Evolutionary conservation across 2,888 invertebrate species (phyloP), one percentile per base, ranked within the genome.

Genomic region (Xanthorhoe designata): DNA sequence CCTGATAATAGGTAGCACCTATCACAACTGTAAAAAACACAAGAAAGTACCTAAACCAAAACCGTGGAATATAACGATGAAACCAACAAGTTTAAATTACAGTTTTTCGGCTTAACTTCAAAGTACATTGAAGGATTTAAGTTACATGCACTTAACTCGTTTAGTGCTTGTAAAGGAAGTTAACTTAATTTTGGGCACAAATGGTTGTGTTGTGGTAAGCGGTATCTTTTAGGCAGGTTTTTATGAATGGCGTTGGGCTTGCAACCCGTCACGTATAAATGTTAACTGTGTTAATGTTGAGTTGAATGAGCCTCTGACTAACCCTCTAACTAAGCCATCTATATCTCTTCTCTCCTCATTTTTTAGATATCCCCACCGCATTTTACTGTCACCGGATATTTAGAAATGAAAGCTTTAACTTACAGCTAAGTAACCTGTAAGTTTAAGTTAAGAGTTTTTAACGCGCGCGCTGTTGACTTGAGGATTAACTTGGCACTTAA

Each of bases 401-500:
- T 7, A 19, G 15, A 35, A n/a, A 17, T 7, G 2, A 19, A 18
- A 29, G 24, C n/a, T 29, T n/a, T 24, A 19, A 51, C 13, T n/a
- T n/a, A 51, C 47, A 47, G 47, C 47, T 47, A 47, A 47, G 45
- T 61, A 55, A 60, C 64, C 19, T 59, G 13, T 35, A 63, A 68
- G 58, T 66, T 63, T 53, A 59, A 59, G 60, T 72, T 64, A 66
- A 68, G 64, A 69, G 69, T 68, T 71, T 69, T 71, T 70, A 71
- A 73, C 69, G 69, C 59, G 66, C 53, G 70, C 67, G 56, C 66
- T 69, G 69, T 68, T 63, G 69, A 50, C 62, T 61, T 13, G 68
- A 53, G 70, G 64, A 70, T 69, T 69, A 71, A 73, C 71, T 73
- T 69, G 49, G 53, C 68, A 69, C 71, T 69, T 67, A 64, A 61